Percentiles rank a stretch among this genome's conserved stretches.
phyloP scores from a whole-genome alignment of 2,888 invertebrate species.

The Spisula subtruncata region DNA sequence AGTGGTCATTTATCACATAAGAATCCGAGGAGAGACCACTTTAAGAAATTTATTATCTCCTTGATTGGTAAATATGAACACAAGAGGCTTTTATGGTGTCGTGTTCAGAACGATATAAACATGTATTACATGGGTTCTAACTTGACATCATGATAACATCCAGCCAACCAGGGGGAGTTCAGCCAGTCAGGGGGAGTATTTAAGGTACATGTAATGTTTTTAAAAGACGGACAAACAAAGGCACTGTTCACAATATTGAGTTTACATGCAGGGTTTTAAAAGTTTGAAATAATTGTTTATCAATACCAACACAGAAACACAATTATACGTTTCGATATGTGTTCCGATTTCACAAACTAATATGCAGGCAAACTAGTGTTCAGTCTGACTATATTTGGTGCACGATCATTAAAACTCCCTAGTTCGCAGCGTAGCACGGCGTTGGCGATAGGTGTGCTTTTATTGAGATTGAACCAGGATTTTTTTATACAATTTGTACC shows the following conservation, averaged over 20 bases:
- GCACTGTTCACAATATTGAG: background rate
- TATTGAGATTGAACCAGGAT: too few relatives aligned
- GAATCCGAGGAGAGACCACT: background rate
- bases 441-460: too few relatives aligned
- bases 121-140: background rate
- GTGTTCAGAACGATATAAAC: background rate
- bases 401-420: too few relatives aligned
- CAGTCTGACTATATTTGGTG: too few relatives aligned
- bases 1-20: background rate
- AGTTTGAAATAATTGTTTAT: background rate
- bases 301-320: too few relatives aligned
- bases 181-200: background rate
- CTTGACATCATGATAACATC: background rate
- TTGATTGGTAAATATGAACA: background rate
- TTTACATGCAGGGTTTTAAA: background rate
- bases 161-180: background rate
- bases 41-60: constrained; percentile 1
- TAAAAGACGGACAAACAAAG: background rate
- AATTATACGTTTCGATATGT: too few relatives aligned
- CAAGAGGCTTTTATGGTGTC: background rate
- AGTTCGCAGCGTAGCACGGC: too few relatives aligned
- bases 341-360: too few relatives aligned
- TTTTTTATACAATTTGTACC: too few relatives aligned
- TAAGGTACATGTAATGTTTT: background rate
- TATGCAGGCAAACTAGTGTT: too few relatives aligned